Evolutionary conservation across 1,140 invertebrate species (phyloP), one percentile per base, ranked within the genome.

Genomic region (Philotrypesis tridentata): DNA sequence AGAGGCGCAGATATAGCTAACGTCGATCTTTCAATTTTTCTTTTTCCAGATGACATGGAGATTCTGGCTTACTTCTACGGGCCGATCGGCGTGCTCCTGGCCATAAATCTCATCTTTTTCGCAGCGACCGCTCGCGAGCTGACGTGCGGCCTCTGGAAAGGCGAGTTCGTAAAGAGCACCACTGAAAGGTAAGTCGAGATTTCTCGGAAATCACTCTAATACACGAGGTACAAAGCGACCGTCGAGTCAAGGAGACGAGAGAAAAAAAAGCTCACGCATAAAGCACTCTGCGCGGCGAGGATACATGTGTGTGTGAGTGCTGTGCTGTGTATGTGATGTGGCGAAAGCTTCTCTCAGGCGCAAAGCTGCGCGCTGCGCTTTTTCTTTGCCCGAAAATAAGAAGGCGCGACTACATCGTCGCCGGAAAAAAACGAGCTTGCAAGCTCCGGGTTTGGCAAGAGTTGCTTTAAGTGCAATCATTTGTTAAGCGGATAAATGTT

Each of bases 111-210:
- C 37, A 92, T 95, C 12, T 93, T 97, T 75, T 97, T 97, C 90
- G 93, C 94, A 29, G 95, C 95, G 29, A 97, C 96, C 5, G 95
- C 96, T 11, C 93, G 96, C 77, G 96, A 97, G 92, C 92, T 97
- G 79, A 96, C 96, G 5, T 97, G 96, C 87, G 96, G 96, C 6
- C 91, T 97, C 9, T 97, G 96, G 96, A 96, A 96, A 87, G 93
- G 95, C 75, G 96, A 97, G 90, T 95, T 96, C 82, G 96, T 96
- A 81, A 97, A 97, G 91, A 96, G 95, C 40, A 96, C 95, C n/a
- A 95, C 95, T 0, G 96, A 97, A 92, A 94, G 96, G 94, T 96
- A 92, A 87, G 91, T 82, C 63, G 77, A 61, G 60, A 79, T 73
- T 70, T 68, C 33, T 72, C 17, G 3, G 33, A 37, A 37, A 37